Evolutionary conservation across 2,888 invertebrate genomes (phyloP), one percentile per base, ranked within the genome.

Genomic region (Tenthredo livida): DNA sequence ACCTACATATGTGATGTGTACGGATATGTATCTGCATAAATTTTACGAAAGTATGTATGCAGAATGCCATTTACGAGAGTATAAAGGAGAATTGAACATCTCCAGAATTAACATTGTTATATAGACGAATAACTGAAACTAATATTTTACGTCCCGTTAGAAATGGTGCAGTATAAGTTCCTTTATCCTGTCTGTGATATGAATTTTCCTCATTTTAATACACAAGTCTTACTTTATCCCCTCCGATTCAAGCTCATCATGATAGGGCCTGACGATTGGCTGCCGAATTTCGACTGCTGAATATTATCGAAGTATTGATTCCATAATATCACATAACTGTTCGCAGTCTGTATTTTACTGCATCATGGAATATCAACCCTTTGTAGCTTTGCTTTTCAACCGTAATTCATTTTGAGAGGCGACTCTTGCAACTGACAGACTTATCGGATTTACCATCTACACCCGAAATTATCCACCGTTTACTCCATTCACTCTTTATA

Each of bases 341-440:
- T 73, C 43, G 43, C 40, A 73, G 43, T 43, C 40, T 73, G n/a
- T 7, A 54, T 77, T 77, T 50, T 50, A 47, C 33, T 54, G n/a
- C 33, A 77, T 73, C 33, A 47, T 33, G 3, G n/a, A 12, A 77
- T 25, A 77, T 77, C 50, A 50, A 29, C 77, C 77, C 77, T 77
- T 77, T 54, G 29, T 47, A 77, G 50, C 0, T 77, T 50, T 17
- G 2, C 33, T 54, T 33, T 54, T 29, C 77, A 29, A 50, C 50
- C 25, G 17, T 33, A 77, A 77, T 77, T 29, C 15, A 77, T 77
- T 77, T 77, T 17, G 77, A 50, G 7, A 54, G 54, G n/a, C n/a
- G 29, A 77, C n/a, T 77, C 50, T 77, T 33, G 77, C 47, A 77
- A 77, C 50, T 50, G 77, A 50, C 77, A 50, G 25, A 77, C 50